These are phyloP conservation scores for Hyposoter dolosus DNA, from an alignment of 2,888 invertebrate species.

Conservation along the genomic window DNA sequence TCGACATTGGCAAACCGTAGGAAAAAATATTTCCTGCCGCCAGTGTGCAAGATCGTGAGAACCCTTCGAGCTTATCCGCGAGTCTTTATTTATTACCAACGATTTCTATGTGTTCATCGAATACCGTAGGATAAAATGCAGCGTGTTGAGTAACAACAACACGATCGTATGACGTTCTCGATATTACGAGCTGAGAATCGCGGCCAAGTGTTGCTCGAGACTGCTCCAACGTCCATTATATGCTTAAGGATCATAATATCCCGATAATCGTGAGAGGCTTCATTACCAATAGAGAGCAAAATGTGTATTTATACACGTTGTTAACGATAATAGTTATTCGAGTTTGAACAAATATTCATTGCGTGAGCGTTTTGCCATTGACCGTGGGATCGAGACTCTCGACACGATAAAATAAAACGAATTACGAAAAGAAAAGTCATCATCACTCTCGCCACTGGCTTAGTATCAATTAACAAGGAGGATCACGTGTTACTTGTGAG, in stretches of 20 bases:
- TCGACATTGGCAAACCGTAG: conserved; percentile 11
- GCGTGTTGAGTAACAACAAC: conserved; percentile 37
- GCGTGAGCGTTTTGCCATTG: conserved; percentile 60
- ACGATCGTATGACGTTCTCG: conserved; percentile 30
- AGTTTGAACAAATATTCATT: conserved; percentile 20
- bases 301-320: not conserved
- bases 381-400: conserved; percentile 55
- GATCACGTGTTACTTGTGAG: too few relatives aligned
- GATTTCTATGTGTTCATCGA: conserved; percentile 17
- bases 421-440: not conserved
- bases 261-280: conserved; percentile 56
- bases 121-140: conserved; percentile 10
- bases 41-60: conserved; percentile 53
- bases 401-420: not conserved
- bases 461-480: too few relatives aligned
- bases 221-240: conserved; percentile 22
- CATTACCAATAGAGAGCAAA: conserved; percentile 24
- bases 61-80: conserved; percentile 12
- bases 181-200: conserved; percentile 45
- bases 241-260: conserved; percentile 52
- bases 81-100: conserved; percentile 38
- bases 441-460: not conserved
- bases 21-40: conserved; percentile 23
- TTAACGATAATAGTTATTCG: not conserved
- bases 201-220: not conserved